Conservation (phyloP, 2,797 vertebrate genomes). For the Pagetopsis macropterus region DNA sequence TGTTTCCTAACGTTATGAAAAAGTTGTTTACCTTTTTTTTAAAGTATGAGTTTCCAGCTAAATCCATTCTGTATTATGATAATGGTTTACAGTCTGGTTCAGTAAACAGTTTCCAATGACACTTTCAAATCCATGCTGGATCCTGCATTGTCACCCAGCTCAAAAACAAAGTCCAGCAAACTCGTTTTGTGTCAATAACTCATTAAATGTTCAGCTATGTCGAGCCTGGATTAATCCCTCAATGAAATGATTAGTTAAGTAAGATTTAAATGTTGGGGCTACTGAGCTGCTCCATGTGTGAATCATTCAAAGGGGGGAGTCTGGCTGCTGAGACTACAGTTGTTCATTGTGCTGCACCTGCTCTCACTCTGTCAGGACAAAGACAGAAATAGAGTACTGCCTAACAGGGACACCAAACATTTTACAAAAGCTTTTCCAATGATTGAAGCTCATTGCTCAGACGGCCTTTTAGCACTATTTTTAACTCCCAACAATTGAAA, state of each 20-base stretch:
- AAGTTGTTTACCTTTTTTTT: not conserved
- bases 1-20: not conserved
- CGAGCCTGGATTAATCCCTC: too few relatives aligned
- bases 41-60: not conserved
- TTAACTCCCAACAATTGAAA: not conserved
- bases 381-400: conserved; percentile 80
- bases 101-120: not conserved
- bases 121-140: not conserved
- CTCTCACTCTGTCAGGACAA: conserved; percentile 72
- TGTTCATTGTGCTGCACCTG: conserved; percentile 83
- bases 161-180: not conserved
- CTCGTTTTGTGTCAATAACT: not conserved
- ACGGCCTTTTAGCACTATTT: not conserved
- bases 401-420: conserved; percentile 48
- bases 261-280: conserved; percentile 10
- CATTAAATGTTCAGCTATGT: not conserved
- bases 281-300: conserved; percentile 25
- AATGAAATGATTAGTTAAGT: not conserved
- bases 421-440: conserved; percentile 47
- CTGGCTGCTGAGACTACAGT: conserved; percentile 56
- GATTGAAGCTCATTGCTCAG: conserved; percentile 10
- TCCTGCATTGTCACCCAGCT: not conserved
- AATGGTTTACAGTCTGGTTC: not conserved
- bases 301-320: conserved; percentile 50
- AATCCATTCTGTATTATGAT: not conserved